Base-by-base conservation (phyloP, 2,113 vertebrate genomes). In the Apistogramma diplotaenia region DNA sequence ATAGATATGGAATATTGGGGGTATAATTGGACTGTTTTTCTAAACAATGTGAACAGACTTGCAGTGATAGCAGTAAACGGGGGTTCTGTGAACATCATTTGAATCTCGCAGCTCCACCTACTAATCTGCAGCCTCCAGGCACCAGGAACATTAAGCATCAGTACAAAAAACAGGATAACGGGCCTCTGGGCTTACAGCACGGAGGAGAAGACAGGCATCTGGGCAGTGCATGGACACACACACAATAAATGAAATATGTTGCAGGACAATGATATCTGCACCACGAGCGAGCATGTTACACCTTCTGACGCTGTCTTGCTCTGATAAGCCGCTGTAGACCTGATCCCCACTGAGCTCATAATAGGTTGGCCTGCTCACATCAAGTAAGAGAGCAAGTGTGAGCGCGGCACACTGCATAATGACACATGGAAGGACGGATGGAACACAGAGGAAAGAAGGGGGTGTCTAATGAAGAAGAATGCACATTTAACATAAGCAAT, bases 261-360 rank as follows among this genome's bases (percentile, higher is more conserved):
- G 55, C 11, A 85, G 72, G 78, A 60, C 71, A 87, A 88, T 83
- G 58, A 78, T 78, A 83, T 89, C 85, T 87, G 81, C 12, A 43
- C 46, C 2, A 51, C 86, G 71, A 83, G 78, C 29, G 43, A 5
- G 75, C 70, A 54, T 27, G 75, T 74, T 83, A 40, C 79, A 84
- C 75, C 67, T 60, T 60, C 79, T 78, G 86, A 87, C 86, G 57
- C 92, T 81, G 86, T 19, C 84, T 79, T 61, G 67, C 84, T 76
- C 85, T 79, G 89, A 94, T 93, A 92, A 93, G 91, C 82, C 19
- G 54, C 74, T 21, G 86, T 51, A 83, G 84, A 84, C 79, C 74
- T 55, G 77, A 89, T 88, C 81, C 89, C 90, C 78, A 31, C 78
- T 54, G 82, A 90, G 87, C 89, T 90, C 86, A 80, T 92, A 89